Evolutionary conservation across 2,888 invertebrate genomes (phyloP), one percentile per base, ranked within the genome.

Genomic region (Cinara cedri): DNA sequence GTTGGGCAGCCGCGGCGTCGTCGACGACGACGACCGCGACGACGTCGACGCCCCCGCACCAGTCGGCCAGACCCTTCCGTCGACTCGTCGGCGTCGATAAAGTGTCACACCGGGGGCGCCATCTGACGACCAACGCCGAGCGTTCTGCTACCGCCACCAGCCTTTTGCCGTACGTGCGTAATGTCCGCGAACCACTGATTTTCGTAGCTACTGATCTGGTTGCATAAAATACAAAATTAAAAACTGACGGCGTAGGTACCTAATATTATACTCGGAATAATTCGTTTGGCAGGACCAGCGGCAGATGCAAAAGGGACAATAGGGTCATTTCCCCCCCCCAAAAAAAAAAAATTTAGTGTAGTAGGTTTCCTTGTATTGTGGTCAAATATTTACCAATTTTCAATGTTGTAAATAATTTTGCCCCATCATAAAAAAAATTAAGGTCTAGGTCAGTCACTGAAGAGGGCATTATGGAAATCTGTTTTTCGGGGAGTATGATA

Each of bases 11-110:
- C 60, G 72, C 1, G n/a, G 49, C 51, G 65, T 1, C 65, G 24
- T 6, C 60, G 26, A 55, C 62, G 62, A 14, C 60, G 60, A 60
- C 63, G 42, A 10, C 63, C 42, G 13, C 68, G 70, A 60, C 60
- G 72, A 21, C 55, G 66, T 21, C 24, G 75, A 54, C 65, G 55
- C 76, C 76, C 68, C 76, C 68, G 57, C 76, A 34, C 76, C 76
- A 76, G 55, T 66, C 75, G 46, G 66, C 68, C 49, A 60, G 68
- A 57, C 76, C 76, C 66, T 68, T 78, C 68, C 68, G 76, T 68
- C 57, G 68, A 19, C 76, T 78, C 68, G 76, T 68, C 76, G 76
- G 68, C 76, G 76, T 78, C 76, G 76, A 78, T 78, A 78, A 78
- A 78, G 57, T 78, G 68, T 78, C 66, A 78, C 76, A 78, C 68